phyloP scores from a whole-genome alignment of 30 jellyfish, hydroid and myxozoan species.

The Morbakka virulenta region DNA sequence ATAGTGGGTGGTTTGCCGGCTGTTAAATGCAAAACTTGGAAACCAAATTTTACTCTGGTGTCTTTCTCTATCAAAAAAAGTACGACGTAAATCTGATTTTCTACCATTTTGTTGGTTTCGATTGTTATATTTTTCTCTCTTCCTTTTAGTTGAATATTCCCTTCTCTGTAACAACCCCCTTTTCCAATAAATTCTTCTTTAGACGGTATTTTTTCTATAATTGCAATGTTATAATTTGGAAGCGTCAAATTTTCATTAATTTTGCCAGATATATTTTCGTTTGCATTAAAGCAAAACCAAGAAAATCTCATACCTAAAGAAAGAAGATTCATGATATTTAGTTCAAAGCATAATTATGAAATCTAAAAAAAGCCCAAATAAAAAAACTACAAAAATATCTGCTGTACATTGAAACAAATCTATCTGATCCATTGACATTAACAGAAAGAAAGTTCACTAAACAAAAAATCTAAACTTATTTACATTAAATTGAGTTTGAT shows the following conservation, averaged over 20 bases:
- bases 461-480: too few relatives aligned
- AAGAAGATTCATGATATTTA: too few relatives aligned
- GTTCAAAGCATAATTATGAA: too few relatives aligned
- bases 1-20: background rate
- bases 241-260: background rate
- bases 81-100: background rate
- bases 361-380: too few relatives aligned
- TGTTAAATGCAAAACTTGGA: background rate
- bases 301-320: background rate
- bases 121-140: background rate
- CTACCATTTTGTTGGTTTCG: background rate
- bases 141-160: background rate
- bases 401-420: too few relatives aligned
- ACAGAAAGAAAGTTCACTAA: too few relatives aligned
- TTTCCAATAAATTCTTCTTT: background rate
- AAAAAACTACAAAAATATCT: too few relatives aligned
- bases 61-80: background rate
- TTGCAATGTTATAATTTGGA: background rate
- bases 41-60: background rate
- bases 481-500: too few relatives aligned
- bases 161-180: slow-evolving; percentile 3
- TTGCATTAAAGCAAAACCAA: slow-evolving; percentile 7
- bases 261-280: background rate
- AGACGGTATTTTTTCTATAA: background rate
- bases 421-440: too few relatives aligned